Evolutionary conservation across 2,113 vertebrate genomes (phyloP), one percentile per base, ranked within the genome.

Genomic region (Megaceryle maxima): DNA sequence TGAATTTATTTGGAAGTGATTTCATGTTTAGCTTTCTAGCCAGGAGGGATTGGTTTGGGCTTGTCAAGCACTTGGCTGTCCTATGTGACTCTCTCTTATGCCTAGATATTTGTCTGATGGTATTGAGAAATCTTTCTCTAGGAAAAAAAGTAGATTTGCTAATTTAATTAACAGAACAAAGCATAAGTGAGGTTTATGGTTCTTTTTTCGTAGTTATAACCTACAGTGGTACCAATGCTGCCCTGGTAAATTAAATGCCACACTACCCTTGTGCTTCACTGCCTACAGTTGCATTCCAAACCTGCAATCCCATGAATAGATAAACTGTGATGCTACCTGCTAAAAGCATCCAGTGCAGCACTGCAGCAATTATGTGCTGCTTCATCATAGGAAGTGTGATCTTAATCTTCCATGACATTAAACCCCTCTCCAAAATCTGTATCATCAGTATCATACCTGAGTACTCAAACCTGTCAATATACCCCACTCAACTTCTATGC

Each of bases 331-430:
- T 10, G 21, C 66, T 43, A 6, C 57, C 43, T 22, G 56, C 50
- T 56, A 8, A 72, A 31, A 43, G 17, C 50, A 50, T 35, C 26
- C 15, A 10, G 1, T 8, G 5, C 2, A 5, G 35, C 19, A 55
- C 41, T 0, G 2, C 20, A 26, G 48, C 29, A 9, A 8, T 20
- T 55, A 11, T 0, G 2, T 83, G 53, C 28, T 62, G 16, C 79
- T 41, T 39, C 19, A 2, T 35, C 6, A 4, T 5, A 13, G 29
- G 17, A 39, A 41, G 24, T 14, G n/a, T 62, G 46, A 17, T 21
- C 64, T 26, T n/a, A 39, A 44, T 28, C n/a, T 14, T 16, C n/a
- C 29, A 39, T 31, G n/a, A 48, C 16, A 62, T n/a, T 28, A 35
- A 41, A 13, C 4, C 29, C 7, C 25, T 48, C 24, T 63, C 39